phyloP scores from a whole-genome alignment of 2,113 vertebrate genomes.

The Carassius carassius region DNA sequence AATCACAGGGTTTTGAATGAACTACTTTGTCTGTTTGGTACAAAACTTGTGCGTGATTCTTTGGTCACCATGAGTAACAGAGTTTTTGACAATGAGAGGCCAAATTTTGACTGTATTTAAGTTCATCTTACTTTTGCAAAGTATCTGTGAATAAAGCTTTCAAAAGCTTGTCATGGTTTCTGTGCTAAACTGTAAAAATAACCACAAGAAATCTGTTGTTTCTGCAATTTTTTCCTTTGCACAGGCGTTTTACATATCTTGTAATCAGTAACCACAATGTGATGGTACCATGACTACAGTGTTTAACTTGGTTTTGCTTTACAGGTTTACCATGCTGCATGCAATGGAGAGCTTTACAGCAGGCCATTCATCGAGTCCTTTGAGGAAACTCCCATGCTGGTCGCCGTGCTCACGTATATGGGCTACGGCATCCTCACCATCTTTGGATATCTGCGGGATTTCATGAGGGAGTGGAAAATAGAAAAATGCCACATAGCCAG shows the following conservation, averaged over 20 bases:
- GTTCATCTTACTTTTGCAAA: background rate
- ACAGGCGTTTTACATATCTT: background rate
- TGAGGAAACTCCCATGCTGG: conserved; percentile 93
- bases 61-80: background rate
- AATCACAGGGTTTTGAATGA: conserved; percentile 50
- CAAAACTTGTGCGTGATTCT: background rate
- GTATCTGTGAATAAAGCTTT: background rate
- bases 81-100: background rate
- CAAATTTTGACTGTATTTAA: background rate
- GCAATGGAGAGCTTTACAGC: conserved; percentile 84
- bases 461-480: conserved; percentile 90
- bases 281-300: conserved; percentile 26
- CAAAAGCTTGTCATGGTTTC: background rate
- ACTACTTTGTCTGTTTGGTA: conserved; percentile 26
- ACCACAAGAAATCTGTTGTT: background rate
- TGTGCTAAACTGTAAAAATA: background rate
- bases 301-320: background rate
- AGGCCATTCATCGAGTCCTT: conserved; percentile 87
- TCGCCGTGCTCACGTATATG: conserved; percentile 93
- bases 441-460: conserved; percentile 93
- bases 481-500: conserved; percentile 88
- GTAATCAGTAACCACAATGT: background rate
- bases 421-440: conserved; percentile 92
- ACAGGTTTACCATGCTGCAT: conserved; percentile 75
- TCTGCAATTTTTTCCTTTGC: background rate